phyloP scores from a whole-genome alignment of 2,888 invertebrate genomes.

The Dryococelus australis region DNA sequence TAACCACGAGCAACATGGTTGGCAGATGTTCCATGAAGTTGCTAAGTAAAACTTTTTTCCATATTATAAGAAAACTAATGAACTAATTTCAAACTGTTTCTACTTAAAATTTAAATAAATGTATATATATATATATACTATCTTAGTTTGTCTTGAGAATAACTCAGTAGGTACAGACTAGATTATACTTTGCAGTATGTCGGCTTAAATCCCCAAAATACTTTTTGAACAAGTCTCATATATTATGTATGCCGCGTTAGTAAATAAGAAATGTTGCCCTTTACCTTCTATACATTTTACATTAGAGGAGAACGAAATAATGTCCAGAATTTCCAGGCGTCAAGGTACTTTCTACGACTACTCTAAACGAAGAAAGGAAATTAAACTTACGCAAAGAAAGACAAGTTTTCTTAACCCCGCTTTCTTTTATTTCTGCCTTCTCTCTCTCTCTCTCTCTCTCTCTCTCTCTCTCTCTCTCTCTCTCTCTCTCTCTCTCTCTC shows the following conservation, averaged over 20 bases:
- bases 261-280: not conserved
- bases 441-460: not conserved
- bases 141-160: too few relatives aligned
- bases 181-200: too few relatives aligned
- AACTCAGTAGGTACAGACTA: too few relatives aligned
- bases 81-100: too few relatives aligned
- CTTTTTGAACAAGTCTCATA: not conserved
- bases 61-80: too few relatives aligned
- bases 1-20: too few relatives aligned
- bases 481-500: too few relatives aligned
- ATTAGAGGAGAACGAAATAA: not conserved
- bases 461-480: not conserved
- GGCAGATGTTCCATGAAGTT: too few relatives aligned
- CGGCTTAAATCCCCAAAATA: too few relatives aligned
- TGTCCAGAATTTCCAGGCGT: conserved; percentile 7
- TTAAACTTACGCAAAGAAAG: not conserved
- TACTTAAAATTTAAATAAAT: too few relatives aligned
- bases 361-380: not conserved
- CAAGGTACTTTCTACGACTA: not conserved
- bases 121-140: too few relatives aligned
- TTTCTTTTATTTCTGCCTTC: not conserved
- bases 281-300: not conserved
- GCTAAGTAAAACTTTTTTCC: too few relatives aligned
- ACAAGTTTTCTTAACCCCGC: not conserved
- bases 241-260: not conserved